A percentile compares a stretch with the other conserved stretches of the same genome.
phyloP scores from a whole-genome alignment of 2,113 vertebrate genomes.

The Rutilus rutilus region DNA sequence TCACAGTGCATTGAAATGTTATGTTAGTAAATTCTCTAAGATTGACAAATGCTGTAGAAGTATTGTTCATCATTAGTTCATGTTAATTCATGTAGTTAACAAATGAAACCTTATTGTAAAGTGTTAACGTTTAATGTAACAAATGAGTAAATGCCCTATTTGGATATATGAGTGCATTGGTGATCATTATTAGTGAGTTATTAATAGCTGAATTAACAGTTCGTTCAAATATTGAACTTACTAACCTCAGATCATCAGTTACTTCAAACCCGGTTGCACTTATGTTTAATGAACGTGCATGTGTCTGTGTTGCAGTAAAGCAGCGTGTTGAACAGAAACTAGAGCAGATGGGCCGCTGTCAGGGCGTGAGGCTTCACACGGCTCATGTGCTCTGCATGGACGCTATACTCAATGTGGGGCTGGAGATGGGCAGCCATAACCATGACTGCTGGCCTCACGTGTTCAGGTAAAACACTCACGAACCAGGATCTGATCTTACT shows the following conservation, averaged over 20 bases:
- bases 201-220: not conserved
- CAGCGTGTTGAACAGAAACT: conserved; percentile 88
- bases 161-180: not conserved
- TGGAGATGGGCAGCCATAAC: conserved; percentile 93
- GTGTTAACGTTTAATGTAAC: not conserved
- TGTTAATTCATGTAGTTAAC: too few relatives aligned
- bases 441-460: conserved; percentile 90
- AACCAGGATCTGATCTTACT: not conserved
- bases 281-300: not conserved
- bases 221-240: not conserved
- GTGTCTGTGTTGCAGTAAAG: conserved; percentile 75
- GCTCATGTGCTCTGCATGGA: conserved; percentile 92
- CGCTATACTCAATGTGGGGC: conserved; percentile 87
- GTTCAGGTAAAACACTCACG: conserved; percentile 75
- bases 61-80: too few relatives aligned
- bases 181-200: not conserved
- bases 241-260: not conserved
- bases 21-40: too few relatives aligned
- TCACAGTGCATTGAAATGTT: too few relatives aligned
- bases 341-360: conserved; percentile 86
- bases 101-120: too few relatives aligned
- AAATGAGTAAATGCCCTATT: not conserved
- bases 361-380: conserved; percentile 85
- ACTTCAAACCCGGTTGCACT: not conserved
- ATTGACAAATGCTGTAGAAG: too few relatives aligned